Conservation (phyloP, 2,113 vertebrate genomes). For the Pollachius pollachius region DNA sequence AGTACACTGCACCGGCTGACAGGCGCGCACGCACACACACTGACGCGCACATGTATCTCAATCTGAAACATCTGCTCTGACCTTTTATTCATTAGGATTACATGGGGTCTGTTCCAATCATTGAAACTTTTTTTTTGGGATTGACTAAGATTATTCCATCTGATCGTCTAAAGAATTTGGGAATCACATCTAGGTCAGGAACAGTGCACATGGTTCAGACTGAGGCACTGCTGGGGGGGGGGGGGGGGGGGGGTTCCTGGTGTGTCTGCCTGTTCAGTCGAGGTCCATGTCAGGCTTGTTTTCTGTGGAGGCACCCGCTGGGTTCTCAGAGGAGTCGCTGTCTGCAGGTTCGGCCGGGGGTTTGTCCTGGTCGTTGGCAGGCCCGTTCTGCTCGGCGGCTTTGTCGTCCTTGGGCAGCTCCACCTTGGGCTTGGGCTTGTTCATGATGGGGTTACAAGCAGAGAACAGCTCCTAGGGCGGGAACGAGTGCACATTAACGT, state of each 20-base stretch:
- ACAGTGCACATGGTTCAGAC: constrained; percentile 15
- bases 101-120: background rate
- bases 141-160: too few relatives aligned
- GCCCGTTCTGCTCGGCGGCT: constrained; percentile 87
- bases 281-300: constrained; percentile 96
- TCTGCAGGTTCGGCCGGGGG: constrained; percentile 55
- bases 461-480: constrained; percentile 79
- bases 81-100: constrained; percentile 3
- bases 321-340: constrained; percentile 54
- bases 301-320: constrained; percentile 64
- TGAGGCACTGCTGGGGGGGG: constrained; percentile 18
- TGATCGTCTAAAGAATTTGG: too few relatives aligned
- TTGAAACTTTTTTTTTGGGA: background rate
- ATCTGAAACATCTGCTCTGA: constrained; percentile 47
- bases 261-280: constrained; percentile 68
- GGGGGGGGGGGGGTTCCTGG: constrained; percentile 15
- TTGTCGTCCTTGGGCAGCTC: constrained; percentile 93
- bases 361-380: constrained; percentile 81
- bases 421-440: constrained; percentile 93
- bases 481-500: background rate
- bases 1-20: constrained; percentile 50
- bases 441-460: constrained; percentile 83
- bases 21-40: constrained; percentile 32
- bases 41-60: constrained; percentile 36
- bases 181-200: background rate